Evolutionary conservation across 2,797 vertebrate genomes (phyloP), one percentile per base, ranked within the genome.

Genomic region (Rhinoraja longicauda): DNA sequence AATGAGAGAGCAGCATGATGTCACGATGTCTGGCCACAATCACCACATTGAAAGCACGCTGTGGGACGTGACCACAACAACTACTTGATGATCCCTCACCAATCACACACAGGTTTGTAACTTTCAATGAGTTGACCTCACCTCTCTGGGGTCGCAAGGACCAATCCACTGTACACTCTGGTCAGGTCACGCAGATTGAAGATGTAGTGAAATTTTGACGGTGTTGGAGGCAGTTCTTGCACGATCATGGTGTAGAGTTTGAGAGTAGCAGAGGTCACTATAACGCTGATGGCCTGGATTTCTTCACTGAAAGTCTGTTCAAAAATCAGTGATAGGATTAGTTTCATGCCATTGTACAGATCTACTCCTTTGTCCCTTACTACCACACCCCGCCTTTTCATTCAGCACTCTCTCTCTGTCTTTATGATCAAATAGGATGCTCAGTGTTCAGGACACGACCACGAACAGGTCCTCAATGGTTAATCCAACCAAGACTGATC

Each of bases 131-230:
- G 21, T 53, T n/a, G 17, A 17, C 94, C 95, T 94, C 94, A 99
- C 99, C 98, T 97, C 93, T 98, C 97, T 1, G 97, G 94, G 93
- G 95, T 96, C 72, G 98, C 98, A 93, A 98, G 96, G 78, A 96
- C 94, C 62, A 99, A 96, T 90, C 99, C 99, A 0, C 97, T 97
- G 95, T 97, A 99, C 82, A 99, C 94, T 93, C 98, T 96, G 0
- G 99, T 99, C 93, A 99, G 96, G 93, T 99, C 99, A 9, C 99
- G 96, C 84, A 99, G 96, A 95, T 99, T 99, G 94, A 99, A 99
- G 96, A 99, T 98, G 94, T 99, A 99, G 94, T 99, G 99, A 94
- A 99, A 99, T 95, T 98, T 99, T 8, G 99, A 99, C 3, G 98
- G 99, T 64, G 98, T 99, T 17, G 98, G 97, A 0, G 97, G 98